A percentile compares a stretch with the other conserved stretches of the same genome.
phyloP scores from a whole-genome alignment of 2,797 vertebrate genomes.

The Margarornis squamiger region DNA sequence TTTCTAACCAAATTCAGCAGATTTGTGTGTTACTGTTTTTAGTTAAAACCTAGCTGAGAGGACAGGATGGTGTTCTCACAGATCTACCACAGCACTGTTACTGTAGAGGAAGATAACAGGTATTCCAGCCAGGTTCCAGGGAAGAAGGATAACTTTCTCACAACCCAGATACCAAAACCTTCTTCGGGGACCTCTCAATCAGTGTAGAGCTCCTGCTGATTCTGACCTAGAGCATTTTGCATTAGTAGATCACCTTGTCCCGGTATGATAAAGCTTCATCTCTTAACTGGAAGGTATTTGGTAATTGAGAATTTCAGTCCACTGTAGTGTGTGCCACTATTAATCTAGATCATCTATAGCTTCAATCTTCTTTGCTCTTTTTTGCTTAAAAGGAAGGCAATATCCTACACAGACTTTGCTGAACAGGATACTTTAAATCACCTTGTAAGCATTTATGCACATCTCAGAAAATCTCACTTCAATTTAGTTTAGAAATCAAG shows the following conservation, averaged over 20 bases:
- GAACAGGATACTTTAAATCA: background rate
- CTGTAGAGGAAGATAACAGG: background rate
- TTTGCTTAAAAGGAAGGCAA: background rate
- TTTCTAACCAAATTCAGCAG: background rate
- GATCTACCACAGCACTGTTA: background rate
- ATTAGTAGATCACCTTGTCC: background rate
- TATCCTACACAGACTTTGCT: background rate
- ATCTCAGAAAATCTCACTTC: background rate
- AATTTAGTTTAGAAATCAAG: background rate
- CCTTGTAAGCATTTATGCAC: background rate
- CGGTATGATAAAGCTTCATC: background rate
- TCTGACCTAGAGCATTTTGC: background rate
- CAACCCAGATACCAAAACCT: background rate
- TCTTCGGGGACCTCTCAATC: background rate
- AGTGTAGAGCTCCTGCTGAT: background rate
- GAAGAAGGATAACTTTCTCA: background rate
- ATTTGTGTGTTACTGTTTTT: background rate
- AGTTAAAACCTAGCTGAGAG: background rate
- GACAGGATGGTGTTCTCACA: background rate
- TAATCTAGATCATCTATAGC: background rate
- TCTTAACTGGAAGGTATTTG: background rate
- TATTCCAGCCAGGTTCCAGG: background rate
- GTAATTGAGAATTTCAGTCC: background rate
- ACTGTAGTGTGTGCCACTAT: background rate
- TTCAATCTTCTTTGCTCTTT: background rate